A percentile compares a stretch with the other conserved stretches of the same genome.
phyloP scores from a whole-genome alignment of 2,888 invertebrate species.

The Elmis aenea region DNA sequence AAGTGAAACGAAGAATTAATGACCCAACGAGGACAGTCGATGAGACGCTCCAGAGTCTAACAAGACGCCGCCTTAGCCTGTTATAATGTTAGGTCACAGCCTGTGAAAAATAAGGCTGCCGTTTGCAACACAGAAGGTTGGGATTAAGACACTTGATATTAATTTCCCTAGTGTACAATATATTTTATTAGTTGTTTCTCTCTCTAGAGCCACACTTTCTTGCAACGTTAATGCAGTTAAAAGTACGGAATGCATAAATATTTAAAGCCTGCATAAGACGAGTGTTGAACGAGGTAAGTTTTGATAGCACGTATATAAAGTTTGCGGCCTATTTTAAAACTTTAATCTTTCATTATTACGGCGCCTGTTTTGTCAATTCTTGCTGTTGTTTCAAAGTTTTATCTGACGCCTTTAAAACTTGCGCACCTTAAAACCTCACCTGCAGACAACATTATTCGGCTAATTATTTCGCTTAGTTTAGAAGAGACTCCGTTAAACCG shows the following conservation, averaged over 20 bases:
- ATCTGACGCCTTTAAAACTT: no score
- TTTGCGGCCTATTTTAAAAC: constrained; percentile 22
- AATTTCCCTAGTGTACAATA: constrained; percentile 50
- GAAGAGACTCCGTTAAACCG: no score
- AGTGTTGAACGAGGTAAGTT: constrained; percentile 26
- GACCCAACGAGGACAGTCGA: constrained; percentile 27
- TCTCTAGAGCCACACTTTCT: constrained; percentile 41
- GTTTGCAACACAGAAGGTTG: constrained; percentile 45
- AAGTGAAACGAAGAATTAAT: constrained; percentile 39
- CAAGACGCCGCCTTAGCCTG: constrained; percentile 39
- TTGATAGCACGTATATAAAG: constrained; percentile 27
- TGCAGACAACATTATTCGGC: no score
- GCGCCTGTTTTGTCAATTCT: constrained; percentile 25
- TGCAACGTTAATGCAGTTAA: constrained; percentile 43
- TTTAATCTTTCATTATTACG: constrained; percentile 29
- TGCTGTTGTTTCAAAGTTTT: constrained; percentile 8
- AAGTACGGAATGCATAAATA: constrained; percentile 43
- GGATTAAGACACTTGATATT: constrained; percentile 50
- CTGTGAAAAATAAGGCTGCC: constrained; percentile 46
- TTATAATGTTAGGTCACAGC: constrained; percentile 44
- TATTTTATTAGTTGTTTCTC: constrained; percentile 49
- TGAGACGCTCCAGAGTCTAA: constrained; percentile 30
- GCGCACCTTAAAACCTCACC: no score
- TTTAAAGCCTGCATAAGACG: constrained; percentile 33
- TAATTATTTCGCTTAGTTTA: no score